These are phyloP conservation scores for Zaprionus obscuricornis DNA, from an alignment of 2,888 invertebrate species.

Conservation along the genomic window DNA sequence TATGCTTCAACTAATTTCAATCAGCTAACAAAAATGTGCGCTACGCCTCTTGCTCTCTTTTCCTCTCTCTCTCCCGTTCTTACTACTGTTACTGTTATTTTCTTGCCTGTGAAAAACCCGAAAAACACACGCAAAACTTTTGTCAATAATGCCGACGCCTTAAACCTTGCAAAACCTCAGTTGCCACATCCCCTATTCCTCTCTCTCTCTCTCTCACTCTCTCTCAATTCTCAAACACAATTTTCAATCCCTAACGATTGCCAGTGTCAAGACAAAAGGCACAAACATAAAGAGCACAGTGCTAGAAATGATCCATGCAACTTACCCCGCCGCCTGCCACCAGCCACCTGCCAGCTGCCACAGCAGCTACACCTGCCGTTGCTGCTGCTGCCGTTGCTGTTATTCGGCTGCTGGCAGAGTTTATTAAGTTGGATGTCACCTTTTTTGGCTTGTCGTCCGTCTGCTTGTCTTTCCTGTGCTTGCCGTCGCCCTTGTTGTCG, in stretches of 20 bases:
- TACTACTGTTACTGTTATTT: neutral
- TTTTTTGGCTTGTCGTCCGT: no score
- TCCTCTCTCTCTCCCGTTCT: neutral
- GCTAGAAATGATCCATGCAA: constrained; percentile 68
- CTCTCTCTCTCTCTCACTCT: no score
- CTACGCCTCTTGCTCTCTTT: constrained; percentile 10
- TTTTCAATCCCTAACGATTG: constrained; percentile 34
- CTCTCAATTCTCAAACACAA: no score
- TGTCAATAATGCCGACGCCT: constrained; percentile 78
- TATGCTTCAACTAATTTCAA: constrained; percentile 82
- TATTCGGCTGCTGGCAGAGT: constrained; percentile 35
- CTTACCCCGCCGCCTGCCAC: constrained; percentile 34
- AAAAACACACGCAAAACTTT: constrained; percentile 73
- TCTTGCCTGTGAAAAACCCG: neutral
- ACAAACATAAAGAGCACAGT: constrained; percentile 56
- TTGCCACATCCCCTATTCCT: no score
- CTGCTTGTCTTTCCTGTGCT: no score
- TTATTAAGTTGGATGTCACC: constrained; percentile 59
- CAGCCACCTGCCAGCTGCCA: no score
- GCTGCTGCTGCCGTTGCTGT: neutral
- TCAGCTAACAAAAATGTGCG: constrained; percentile 73
- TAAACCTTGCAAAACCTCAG: no score
- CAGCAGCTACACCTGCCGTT: neutral
- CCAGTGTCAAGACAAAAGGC: constrained; percentile 48
- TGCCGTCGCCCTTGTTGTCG: no score